Evolutionary conservation across 2,888 invertebrate genomes (phyloP).

Genomic region (Torymus aiolomorphi): DNA sequence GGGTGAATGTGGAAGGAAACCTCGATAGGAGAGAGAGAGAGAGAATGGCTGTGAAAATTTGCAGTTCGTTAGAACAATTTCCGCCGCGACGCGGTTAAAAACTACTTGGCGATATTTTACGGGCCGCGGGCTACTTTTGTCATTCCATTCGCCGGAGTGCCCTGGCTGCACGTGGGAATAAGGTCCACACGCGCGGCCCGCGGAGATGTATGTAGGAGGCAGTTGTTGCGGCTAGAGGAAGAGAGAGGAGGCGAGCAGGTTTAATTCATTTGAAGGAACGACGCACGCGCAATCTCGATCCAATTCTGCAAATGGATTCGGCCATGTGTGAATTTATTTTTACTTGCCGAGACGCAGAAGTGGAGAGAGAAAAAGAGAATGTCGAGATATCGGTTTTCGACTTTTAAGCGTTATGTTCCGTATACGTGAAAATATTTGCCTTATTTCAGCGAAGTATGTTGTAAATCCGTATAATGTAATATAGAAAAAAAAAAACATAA

Average conservation of each 20-base stretch:
- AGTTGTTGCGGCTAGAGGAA: background rate
- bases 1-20: too few relatives aligned
- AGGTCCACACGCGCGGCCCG: too few relatives aligned
- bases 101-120: slow-evolving; percentile 13
- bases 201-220: too few relatives aligned
- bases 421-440: too few relatives aligned
- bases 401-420: too few relatives aligned
- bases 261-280: slow-evolving; percentile 25
- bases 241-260: background rate
- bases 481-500: too few relatives aligned
- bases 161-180: too few relatives aligned
- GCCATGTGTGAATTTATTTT: slow-evolving; percentile 9
- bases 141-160: slow-evolving; percentile 2
- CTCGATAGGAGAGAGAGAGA: background rate
- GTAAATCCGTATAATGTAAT: too few relatives aligned
- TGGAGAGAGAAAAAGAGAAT: too few relatives aligned
- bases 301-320: slow-evolving; percentile 28
- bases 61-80: slow-evolving; percentile 41
- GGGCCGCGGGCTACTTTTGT: slow-evolving; percentile 1
- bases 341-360: background rate
- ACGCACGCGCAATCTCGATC: slow-evolving; percentile 31
- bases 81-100: background rate
- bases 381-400: too few relatives aligned
- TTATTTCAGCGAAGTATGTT: too few relatives aligned
- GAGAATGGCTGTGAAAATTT: slow-evolving; percentile 20